Conservation (phyloP, 1,140 invertebrate species). For the Agrypnia vestita region DNA sequence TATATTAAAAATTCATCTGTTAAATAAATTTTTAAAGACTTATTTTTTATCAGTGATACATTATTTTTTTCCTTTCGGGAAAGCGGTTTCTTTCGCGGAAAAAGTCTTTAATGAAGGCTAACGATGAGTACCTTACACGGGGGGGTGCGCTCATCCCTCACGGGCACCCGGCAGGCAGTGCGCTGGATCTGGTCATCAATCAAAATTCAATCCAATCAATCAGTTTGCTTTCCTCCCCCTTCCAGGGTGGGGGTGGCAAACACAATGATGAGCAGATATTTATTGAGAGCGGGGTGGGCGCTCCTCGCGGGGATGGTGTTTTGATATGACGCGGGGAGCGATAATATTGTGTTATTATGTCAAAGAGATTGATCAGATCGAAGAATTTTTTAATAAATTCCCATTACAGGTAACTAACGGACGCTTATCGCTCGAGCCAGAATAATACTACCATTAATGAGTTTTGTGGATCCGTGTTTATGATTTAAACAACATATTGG, state of each 20-base stretch:
- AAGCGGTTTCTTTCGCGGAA: no score
- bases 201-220: conserved; percentile 36
- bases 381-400: neutral
- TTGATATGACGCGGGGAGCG: conserved; percentile 5
- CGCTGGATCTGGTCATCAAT: conserved; percentile 22
- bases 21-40: no score
- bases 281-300: conserved; percentile 6
- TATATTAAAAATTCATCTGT: no score
- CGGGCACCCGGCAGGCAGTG: neutral
- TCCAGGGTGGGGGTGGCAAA: neutral
- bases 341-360: conserved; percentile 34
- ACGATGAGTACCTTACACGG: neutral
- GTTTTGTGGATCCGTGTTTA: no score
- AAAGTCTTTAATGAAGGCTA: no score
- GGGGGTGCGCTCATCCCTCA: no score
- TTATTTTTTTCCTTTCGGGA: no score
- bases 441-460: no score
- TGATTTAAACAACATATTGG: no score
- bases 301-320: neutral
- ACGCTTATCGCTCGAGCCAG: no score
- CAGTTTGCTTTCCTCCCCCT: conserved; percentile 17
- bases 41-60: no score
- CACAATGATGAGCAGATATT: conserved; percentile 36
- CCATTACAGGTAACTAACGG: no score
- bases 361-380: conserved; percentile 17